Evolutionary conservation across 1,140 invertebrate species (phyloP).

Genomic region (Cyphomyrmex costatus): DNA sequence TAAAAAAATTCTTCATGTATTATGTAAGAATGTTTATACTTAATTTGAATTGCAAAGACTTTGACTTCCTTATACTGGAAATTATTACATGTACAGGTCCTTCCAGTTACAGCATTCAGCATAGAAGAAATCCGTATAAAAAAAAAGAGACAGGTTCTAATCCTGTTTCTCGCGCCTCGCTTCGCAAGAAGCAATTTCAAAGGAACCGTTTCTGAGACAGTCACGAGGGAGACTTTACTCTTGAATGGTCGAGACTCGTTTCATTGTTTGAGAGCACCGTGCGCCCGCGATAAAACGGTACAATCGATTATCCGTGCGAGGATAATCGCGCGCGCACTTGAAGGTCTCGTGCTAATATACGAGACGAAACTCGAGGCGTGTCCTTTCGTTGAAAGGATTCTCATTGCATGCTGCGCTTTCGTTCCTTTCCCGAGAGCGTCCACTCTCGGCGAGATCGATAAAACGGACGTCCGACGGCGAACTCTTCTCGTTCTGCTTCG

Average conservation of each 20-base stretch:
- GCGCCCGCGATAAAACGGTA: conserved; percentile 67
- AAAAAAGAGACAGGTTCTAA: conserved; percentile 3
- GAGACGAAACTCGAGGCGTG: conserved; percentile 44
- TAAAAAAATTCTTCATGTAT: not conserved
- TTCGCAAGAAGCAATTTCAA: conserved; percentile 36
- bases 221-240: conserved; percentile 25
- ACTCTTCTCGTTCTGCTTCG: conserved; percentile 46
- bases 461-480: conserved; percentile 41
- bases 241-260: conserved; percentile 39
- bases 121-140: not conserved
- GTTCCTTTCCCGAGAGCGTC: conserved; percentile 8
- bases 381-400: conserved; percentile 38
- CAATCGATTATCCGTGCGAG: conserved; percentile 69
- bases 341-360: conserved; percentile 20
- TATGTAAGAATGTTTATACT: too few relatives aligned
- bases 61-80: not conserved
- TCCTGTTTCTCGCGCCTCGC: conserved; percentile 1
- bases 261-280: conserved; percentile 38
- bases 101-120: not conserved
- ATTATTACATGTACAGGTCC: too few relatives aligned
- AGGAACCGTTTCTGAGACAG: conserved; percentile 4
- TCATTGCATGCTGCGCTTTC: conserved; percentile 36
- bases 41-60: not conserved
- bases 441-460: conserved; percentile 39
- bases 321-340: conserved; percentile 63